Evolutionary conservation across 2,113 vertebrate genomes (phyloP), one percentile per base, ranked within the genome.

Genomic region (Microcebus tavaratra): DNA sequence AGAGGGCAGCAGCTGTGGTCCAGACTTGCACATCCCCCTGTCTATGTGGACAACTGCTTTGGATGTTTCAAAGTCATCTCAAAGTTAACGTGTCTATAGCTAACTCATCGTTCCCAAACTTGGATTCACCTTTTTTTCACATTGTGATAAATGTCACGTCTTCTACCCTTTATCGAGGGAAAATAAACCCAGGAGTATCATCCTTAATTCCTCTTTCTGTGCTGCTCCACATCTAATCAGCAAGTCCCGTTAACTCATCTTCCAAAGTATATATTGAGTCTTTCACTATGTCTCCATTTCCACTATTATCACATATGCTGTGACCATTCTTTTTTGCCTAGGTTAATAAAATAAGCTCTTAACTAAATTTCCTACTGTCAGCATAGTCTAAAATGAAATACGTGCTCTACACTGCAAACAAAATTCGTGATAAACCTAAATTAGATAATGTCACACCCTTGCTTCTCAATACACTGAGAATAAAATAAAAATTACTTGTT

Each of bases 351-450:
- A 14, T 83, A 88, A 76, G 4, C 13, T 75, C 45, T 91, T 83
- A 65, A 81, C 5, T 29, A 67, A 70, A 42, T 31, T 57, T 17
- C 1, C 2, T 84, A 8, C 39, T 94, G 95, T 80, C 10, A 80
- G 29, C 27, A 12, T 48, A 75, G 73, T 86, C 20, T 9, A 65
- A 88, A 53, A 65, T 61, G n/a, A 91, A 96, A 70, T 55, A 39
- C 36, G 31, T 68, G 67, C 27, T 73, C 55, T 13, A 65, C 17
- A 61, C 3, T 75, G 8, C 34, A 68, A 93, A 59, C 34, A n/a
- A 55, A 95, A 93, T 75, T 53, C 8, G 72, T 20, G 53, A 48
- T 48, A 31, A 63, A 65, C 21, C 59, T 65, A 89, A 67, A 68
- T 53, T 68, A 79, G 31, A 21, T 84, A 31, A 31, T 11, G 3